Base-by-base conservation (phyloP, 2,888 invertebrate genomes). In the Drosophila stalkeri region DNA sequence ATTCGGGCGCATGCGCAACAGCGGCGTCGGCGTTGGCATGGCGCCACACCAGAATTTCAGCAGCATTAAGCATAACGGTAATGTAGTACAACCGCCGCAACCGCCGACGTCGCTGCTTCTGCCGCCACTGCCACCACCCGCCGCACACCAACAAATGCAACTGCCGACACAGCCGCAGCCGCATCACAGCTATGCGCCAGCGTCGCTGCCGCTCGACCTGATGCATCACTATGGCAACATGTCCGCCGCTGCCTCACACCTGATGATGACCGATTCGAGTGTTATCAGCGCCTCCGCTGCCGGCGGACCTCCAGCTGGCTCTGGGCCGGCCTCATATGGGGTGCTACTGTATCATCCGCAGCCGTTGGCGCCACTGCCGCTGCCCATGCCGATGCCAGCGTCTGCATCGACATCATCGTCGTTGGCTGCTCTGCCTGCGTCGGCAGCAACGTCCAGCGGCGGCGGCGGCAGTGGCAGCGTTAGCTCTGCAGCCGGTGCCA, bases 201-300 rank as follows among this genome's bases (percentile, higher is more conserved):
- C 90, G 43, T 93, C 93, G 71, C 87, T 93, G 81, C 93, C 93
- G 51, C 86, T 92, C 61, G 93, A 93, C 74, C 79, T 93, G 71
- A 90, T 89, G 65, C 84, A 81, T 64, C 81, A 83, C 47, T 92
- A 92, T 73, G 78, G 83, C 64, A 89, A 88, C 54, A 80, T 92
- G 63, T 86, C 92, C 12, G 87, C 83, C 4, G 89, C 92, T n/a
- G 90, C 92, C 57, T 91, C 92, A 11, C 91, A 92, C 76, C 88
- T 93, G 3, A 92, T 93, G 92, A 91, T 92, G 91, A 90, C 91
- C 27, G 92, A 92, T 78, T 91, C 93, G 39, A 92, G 91, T 80
- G 92, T 92, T 31, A 92, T 92, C 65, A 90, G 92, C 64, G 92
- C 92, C 49, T 89, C 92, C 2, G 86, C 91, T 16, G 88, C 86